A percentile compares a stretch with the other conserved stretches of the same genome.
Conservation (phyloP, 92 coral and sea anemone species). For the Epizoanthus scotinus region DNA sequence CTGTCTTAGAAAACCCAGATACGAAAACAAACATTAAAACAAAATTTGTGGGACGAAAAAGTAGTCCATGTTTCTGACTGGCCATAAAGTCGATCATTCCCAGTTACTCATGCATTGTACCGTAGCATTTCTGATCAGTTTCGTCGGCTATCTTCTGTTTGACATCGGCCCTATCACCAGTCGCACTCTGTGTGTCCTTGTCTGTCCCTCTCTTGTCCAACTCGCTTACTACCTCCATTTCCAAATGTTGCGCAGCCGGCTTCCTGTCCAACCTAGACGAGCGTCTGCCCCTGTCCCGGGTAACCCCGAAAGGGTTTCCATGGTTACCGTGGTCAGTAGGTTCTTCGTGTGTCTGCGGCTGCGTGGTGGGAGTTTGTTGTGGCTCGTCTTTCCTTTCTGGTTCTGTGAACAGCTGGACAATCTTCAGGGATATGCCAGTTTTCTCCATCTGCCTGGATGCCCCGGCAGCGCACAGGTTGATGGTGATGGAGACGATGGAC, state of each 20-base stretch:
- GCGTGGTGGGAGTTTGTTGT: not conserved
- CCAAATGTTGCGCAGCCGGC: not conserved
- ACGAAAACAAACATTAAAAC: no score
- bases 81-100: not conserved
- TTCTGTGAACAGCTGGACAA: constrained; percentile 65
- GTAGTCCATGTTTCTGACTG: not conserved
- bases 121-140: constrained; percentile 14
- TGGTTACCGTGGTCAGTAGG: not conserved
- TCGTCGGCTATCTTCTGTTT: constrained; percentile 9
- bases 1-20: no score
- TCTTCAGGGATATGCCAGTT: constrained; percentile 75
- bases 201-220: not conserved
- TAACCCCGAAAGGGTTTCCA: constrained; percentile 4
- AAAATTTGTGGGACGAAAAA: no score
- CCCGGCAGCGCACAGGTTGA: constrained; percentile 84
- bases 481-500: constrained; percentile 84
- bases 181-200: not conserved
- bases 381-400: constrained; percentile 13
- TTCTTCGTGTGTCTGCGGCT: not conserved
- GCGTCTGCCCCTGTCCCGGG: not conserved
- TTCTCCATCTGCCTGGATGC: constrained; percentile 80
- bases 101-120: constrained; percentile 23
- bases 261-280: not conserved
- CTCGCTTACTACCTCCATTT: not conserved
- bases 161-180: not conserved